Evolutionary conservation across 2,797 vertebrate species (phyloP).

Genomic region (Centropyge bicolor): DNA sequence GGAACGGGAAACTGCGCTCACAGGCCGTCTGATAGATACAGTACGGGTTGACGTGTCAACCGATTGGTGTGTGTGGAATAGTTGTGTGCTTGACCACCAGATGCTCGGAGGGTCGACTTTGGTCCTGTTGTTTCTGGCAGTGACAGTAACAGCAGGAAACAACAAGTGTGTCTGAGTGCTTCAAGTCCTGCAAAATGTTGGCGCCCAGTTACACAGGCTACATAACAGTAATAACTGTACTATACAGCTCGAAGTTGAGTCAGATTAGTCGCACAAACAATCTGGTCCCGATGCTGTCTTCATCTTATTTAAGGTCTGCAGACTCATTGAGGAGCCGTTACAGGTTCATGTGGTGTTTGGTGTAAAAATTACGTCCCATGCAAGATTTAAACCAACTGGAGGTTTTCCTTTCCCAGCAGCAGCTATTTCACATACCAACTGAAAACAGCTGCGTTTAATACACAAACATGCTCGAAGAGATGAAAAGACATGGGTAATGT

Average conservation of each 20-base stretch:
- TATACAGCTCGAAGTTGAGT: slow-evolving; percentile 16
- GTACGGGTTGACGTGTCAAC: slow-evolving; percentile 59
- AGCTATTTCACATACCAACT: slow-evolving; percentile 73
- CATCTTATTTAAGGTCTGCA: slow-evolving; percentile 27
- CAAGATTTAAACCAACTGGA: slow-evolving; percentile 51
- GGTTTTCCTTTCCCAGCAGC: slow-evolving; percentile 56
- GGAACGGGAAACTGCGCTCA: slow-evolving; percentile 40
- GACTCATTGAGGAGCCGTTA: slow-evolving; percentile 22
- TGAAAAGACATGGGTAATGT: slow-evolving; percentile 55
- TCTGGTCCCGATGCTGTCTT: slow-evolving; percentile 53
- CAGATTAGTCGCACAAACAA: slow-evolving; percentile 34
- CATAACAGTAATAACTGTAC: slow-evolving; percentile 14
- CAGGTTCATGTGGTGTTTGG: slow-evolving; percentile 41
- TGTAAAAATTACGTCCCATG: slow-evolving; percentile 51
- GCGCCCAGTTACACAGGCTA: slow-evolving; percentile 15
- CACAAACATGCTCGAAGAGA: slow-evolving; percentile 73
- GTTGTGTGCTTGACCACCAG: slow-evolving; percentile 74
- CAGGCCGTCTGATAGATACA: slow-evolving; percentile 62
- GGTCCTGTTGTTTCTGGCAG: slow-evolving; percentile 71
- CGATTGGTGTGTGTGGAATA: slow-evolving; percentile 69
- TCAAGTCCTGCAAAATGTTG: slow-evolving; percentile 23
- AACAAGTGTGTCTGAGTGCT: slow-evolving; percentile 47
- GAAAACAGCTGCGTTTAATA: slow-evolving; percentile 53
- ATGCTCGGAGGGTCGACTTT: slow-evolving; percentile 57
- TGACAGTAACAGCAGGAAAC: slow-evolving; percentile 47